Evolutionary conservation across 2,113 vertebrate species (phyloP), one percentile per base, ranked within the genome.

Genomic region (Otolemur garnettii): DNA sequence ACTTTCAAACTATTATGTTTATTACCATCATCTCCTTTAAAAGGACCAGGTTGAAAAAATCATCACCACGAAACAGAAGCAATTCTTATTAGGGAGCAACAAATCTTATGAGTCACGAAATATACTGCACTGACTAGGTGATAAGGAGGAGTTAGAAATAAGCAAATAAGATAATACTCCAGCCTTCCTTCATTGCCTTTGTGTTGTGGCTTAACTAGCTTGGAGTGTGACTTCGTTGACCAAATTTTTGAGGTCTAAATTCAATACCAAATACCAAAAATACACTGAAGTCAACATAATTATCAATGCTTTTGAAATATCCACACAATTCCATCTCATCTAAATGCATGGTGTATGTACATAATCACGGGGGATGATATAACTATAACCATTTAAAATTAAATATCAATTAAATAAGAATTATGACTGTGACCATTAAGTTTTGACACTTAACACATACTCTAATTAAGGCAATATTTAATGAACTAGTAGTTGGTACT

Each of bases 401-500:
- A 84, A 96, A 7, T 50, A 94, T 72, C n/a, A 92, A n/a, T 60
- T 90, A 92, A 95, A 68, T 35, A 94, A 92, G 35, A 95, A 95
- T 4, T 91, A 14, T 38, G n/a, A 62, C n/a, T 80, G 19, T 72
- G 57, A 85, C 30, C 86, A 83, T n/a, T 69, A 92, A 79, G 26
- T 90, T 95, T 96, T 97, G 69, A 96, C 53, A 91, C 19, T 75
- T 85, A 93, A 90, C 4, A 87, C 22, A 91, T 22, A 87, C 30
- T 83, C 64, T 83, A 96, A 91, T 97, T 96, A 88, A 92, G 33
- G 77, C 35, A 91, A 85, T 94, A 80, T 90, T 96, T 97, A 97
- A 93, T 93, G 68, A 97, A 91, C 24, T 86, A 80, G 21, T 59
- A 53, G 78, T 50, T 95, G 74, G 87, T 95, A 95, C 91, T 87